Percentiles rank a stretch among this genome's conserved stretches.
These are phyloP conservation scores for Melinaea marsaeus DNA, from an alignment of 2,888 invertebrate species.

Conservation along the genomic window DNA sequence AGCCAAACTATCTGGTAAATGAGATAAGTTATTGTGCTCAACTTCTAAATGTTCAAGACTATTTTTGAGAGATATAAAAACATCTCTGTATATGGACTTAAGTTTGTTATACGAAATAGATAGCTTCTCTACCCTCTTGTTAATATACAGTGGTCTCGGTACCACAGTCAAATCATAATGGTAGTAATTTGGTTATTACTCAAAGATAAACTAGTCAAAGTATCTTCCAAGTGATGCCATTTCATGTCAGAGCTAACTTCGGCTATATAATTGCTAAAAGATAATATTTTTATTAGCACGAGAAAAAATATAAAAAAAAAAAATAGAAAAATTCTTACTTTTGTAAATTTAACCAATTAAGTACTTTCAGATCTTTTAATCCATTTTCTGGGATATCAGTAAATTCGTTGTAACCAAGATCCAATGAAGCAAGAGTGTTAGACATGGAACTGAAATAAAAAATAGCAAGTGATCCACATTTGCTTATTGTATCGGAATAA, in stretches of 20 bases:
- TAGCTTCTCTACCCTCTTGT: conserved; percentile 85
- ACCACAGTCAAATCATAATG: conserved; percentile 83
- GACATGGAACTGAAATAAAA: conserved; percentile 86
- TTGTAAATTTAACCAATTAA: conserved; percentile 90
- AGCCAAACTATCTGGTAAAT: conserved; percentile 84
- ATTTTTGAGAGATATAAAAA: conserved; percentile 85
- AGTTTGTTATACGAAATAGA: conserved; percentile 89
- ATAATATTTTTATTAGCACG: neutral
- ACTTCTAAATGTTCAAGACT: conserved; percentile 89
- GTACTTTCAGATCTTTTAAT: conserved; percentile 82
- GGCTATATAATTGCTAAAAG: conserved; percentile 85
- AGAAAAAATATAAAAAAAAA: conserved; percentile 41
- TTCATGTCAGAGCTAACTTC: conserved; percentile 84
- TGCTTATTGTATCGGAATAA: neutral
- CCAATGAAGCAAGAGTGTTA: conserved; percentile 88
- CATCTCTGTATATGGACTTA: conserved; percentile 81
- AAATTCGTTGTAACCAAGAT: conserved; percentile 89
- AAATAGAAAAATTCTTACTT: conserved; percentile 79
- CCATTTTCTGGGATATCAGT: conserved; percentile 86
- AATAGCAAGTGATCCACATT: conserved; percentile 38
- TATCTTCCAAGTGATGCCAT: conserved; percentile 88
- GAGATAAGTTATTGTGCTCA: conserved; percentile 86
- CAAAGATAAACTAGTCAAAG: conserved; percentile 86
- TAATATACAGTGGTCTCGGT: conserved; percentile 81
- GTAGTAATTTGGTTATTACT: conserved; percentile 90